A percentile compares a stretch with the other conserved stretches of the same genome.
Conservation (phyloP, 1,140 invertebrate genomes). For the Scaptomyza pallida region DNA sequence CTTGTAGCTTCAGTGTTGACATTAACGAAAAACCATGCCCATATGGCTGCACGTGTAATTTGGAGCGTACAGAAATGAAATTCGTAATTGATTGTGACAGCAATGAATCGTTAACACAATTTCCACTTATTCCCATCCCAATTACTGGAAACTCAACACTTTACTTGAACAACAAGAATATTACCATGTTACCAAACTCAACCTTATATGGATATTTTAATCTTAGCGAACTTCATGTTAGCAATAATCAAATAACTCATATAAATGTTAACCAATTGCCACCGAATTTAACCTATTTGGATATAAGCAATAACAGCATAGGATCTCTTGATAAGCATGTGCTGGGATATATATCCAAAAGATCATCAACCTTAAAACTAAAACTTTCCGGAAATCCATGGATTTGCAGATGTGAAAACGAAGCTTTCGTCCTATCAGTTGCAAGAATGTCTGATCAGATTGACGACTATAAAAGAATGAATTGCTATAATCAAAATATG, state of each 20-base stretch:
- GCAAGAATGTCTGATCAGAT: not conserved
- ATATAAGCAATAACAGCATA: conserved; percentile 6
- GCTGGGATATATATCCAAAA: conserved; percentile 1
- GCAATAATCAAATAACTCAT: not conserved
- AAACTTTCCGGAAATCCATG: not conserved
- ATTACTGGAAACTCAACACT: not conserved
- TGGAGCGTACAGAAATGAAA: no score
- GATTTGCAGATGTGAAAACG: not conserved
- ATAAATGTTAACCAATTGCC: not conserved
- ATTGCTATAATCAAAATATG: not conserved
- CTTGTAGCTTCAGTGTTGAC: no score
- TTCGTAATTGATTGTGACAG: conserved; percentile 4
- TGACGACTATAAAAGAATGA: not conserved
- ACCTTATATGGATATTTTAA: conserved; percentile 10
- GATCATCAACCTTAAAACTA: not conserved
- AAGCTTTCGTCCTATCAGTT: not conserved
- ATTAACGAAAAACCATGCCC: no score
- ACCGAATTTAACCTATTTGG: not conserved
- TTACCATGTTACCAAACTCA: conserved; percentile 3
- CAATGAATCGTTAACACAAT: not conserved
- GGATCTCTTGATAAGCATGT: not conserved
- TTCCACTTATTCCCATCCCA: conserved; percentile 1
- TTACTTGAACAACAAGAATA: not conserved
- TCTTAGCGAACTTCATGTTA: not conserved
- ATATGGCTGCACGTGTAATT: no score